These are phyloP conservation scores for Melanotaenia maccullochi DNA, from an alignment of 2,797 vertebrate genomes.

Conservation along the genomic window DNA sequence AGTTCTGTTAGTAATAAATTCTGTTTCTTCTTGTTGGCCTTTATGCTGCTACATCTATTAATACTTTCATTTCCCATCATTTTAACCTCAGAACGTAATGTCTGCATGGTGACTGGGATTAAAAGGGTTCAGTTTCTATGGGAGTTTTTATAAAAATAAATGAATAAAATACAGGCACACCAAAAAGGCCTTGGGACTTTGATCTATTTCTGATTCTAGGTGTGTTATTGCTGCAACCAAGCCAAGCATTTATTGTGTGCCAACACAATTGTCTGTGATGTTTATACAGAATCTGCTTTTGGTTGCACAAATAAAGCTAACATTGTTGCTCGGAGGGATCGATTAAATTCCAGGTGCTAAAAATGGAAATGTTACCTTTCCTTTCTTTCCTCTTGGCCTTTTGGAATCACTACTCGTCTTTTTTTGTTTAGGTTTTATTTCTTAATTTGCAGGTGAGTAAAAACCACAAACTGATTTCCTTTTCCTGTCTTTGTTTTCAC, in stretches of 20 bases:
- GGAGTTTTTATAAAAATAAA: too few species aligned
- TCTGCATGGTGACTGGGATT: too few species aligned
- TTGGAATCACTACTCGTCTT: background rate
- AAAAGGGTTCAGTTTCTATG: too few species aligned
- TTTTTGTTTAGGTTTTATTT: background rate
- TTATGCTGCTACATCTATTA: too few species aligned
- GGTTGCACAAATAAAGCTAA: background rate
- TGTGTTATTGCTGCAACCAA: background rate
- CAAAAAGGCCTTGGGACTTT: too few species aligned
- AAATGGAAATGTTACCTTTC: background rate
- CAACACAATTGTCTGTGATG: background rate
- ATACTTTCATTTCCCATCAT: too few species aligned
- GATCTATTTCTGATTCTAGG: too few species aligned
- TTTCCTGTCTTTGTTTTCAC: slow-evolving; percentile 46
- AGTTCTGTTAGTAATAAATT: too few species aligned
- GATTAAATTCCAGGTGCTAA: background rate
- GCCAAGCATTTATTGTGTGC: background rate
- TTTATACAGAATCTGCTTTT: background rate
- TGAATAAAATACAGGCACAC: too few species aligned
- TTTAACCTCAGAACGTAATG: too few species aligned
- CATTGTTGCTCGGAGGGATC: background rate
- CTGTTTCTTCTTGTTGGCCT: too few species aligned
- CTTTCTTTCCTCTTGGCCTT: background rate
- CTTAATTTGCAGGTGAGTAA: too few species aligned
- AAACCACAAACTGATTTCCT: slow-evolving; percentile 2